These are phyloP conservation scores for Temnothorax ravouxi DNA, from an alignment of 2,888 invertebrate genomes.

Conservation along the genomic window DNA sequence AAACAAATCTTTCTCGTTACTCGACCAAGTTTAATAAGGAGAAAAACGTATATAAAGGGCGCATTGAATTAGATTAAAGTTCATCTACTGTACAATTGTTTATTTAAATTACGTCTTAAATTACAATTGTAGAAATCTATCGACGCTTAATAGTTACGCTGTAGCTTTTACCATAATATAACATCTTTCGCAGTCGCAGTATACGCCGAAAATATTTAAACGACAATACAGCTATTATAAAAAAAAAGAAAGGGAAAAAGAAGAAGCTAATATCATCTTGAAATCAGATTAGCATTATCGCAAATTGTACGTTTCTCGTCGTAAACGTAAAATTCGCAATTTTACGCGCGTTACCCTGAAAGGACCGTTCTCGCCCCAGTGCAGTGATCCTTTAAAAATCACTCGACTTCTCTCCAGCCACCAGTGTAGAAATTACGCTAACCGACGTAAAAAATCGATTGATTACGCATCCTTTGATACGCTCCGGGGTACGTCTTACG, in stretches of 20 bases:
- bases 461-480: constrained; percentile 5
- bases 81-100: constrained; percentile 56
- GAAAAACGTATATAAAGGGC: background rate
- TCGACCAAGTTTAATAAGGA: constrained; percentile 40
- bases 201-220: constrained; percentile 74
- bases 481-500: background rate
- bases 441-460: constrained; percentile 35
- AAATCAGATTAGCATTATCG: constrained; percentile 40
- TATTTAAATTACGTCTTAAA: constrained; percentile 75
- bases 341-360: constrained; percentile 36
- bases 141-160: constrained; percentile 77
- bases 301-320: constrained; percentile 30
- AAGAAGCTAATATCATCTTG: constrained; percentile 48
- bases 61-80: constrained; percentile 49
- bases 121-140: constrained; percentile 81
- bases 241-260: constrained; percentile 9
- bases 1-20: constrained; percentile 43
- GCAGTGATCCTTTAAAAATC: constrained; percentile 2
- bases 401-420: background rate
- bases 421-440: constrained; percentile 22
- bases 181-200: constrained; percentile 71
- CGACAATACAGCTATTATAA: constrained; percentile 68
- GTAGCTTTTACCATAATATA: constrained; percentile 68
- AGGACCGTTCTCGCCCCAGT: background rate
- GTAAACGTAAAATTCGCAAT: constrained; percentile 40